These are phyloP conservation scores for Anneissia japonica DNA, from an alignment of 35 echinoderm and acorn worm species.

Conservation along the genomic window DNA sequence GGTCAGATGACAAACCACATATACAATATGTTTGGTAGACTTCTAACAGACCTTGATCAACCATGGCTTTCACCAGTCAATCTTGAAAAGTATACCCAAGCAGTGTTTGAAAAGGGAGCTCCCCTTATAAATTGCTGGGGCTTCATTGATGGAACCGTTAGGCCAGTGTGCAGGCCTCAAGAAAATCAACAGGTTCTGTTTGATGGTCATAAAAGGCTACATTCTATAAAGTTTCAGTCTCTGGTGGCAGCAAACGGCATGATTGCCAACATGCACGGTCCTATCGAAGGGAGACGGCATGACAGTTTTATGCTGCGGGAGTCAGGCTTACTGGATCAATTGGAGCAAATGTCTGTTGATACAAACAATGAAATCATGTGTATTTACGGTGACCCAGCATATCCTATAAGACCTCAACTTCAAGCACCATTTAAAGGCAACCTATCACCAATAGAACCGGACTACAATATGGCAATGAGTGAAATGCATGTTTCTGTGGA, in stretches of 20 bases:
- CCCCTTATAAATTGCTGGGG: conserved; percentile 24
- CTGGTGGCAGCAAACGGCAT: not conserved
- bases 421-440: not conserved
- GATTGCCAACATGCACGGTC: not conserved
- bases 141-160: conserved; percentile 31
- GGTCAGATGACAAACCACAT: not conserved
- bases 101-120: conserved; percentile 11
- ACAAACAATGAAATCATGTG: not conserved
- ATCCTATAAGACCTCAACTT: not conserved
- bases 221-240: conserved; percentile 9
- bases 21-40: not conserved
- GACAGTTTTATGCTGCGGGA: not conserved
- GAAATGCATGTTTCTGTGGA: not conserved
- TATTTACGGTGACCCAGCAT: conserved; percentile 4
- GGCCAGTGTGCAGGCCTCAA: conserved; percentile 8
- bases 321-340: not conserved
- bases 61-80: conserved; percentile 5
- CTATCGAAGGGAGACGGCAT: conserved; percentile 14
- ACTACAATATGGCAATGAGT: not conserved
- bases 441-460: not conserved
- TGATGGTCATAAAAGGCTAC: conserved; percentile 17
- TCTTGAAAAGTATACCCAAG: not conserved
- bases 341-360: not conserved
- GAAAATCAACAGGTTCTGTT: not conserved
- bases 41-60: conserved; percentile 6